Base-by-base conservation (phyloP, 2,113 vertebrate species). In the Caloenas nicobarica region DNA sequence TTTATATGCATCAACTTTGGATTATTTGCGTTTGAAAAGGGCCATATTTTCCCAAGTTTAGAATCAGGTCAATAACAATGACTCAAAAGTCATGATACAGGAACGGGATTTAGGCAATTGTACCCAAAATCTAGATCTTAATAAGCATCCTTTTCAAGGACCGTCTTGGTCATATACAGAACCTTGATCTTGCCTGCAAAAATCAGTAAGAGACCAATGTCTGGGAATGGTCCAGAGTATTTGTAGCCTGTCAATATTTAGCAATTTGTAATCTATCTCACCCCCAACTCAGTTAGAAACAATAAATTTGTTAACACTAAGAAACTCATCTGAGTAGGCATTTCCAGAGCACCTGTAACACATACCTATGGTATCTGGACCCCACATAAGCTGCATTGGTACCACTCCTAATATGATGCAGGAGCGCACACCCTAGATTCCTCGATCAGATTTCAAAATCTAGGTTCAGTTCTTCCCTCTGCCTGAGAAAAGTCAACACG, bases 151-250 rank as follows among this genome's bases (percentile, higher is more conserved):
- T 72, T 71, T 53, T 42, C 29, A 54, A 58, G 50, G 26, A 42
- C 5, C 12, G 23, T 60, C 33, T 56, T 38, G 10, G 46, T 36
- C 46, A 40, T 36, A 72, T 5, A 69, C 14, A 65, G 36, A 77
- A 23, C 16, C 25, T 42, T 61, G 9, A 5, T 51, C 28, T 56
- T 88, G 38, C 34, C 69, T 70, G 22, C 48, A 83, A 65, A 10
- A 28, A 57, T 22, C 7, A 25, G 23, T 15, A 69, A 38, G 57
- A 85, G 15, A 51, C 7, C 0, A 0, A 40, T 8, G 24, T 5
- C 62, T 69, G 24, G 11, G 48, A 68, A 77, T 1, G 7, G 72
- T 36, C n/a, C 18, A 4, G 68, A 46, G 42, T 24, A 42, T 10
- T 61, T 51, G 51, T 42, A 53, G 57, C n/a, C 23, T 53, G 17